Evolutionary conservation across 2,113 vertebrate genomes (phyloP).

Genomic region (Periophthalmodon schlosseri): DNA sequence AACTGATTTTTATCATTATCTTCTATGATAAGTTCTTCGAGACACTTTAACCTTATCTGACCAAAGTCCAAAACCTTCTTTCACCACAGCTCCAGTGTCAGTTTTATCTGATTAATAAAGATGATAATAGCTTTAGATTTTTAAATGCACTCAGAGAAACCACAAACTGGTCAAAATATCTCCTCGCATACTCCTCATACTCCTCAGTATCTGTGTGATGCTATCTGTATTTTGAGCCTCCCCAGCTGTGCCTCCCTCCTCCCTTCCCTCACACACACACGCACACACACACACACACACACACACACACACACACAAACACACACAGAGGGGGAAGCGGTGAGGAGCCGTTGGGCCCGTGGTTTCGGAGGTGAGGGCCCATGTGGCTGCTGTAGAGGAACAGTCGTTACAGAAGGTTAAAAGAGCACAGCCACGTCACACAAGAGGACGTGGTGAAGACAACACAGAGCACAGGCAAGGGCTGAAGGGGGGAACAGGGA

Average conservation of each 20-base stretch:
- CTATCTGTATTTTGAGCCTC: conserved; percentile 73
- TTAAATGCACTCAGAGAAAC: neutral
- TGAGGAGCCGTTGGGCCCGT: conserved; percentile 87
- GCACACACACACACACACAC: conserved; percentile 14
- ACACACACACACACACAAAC: neutral
- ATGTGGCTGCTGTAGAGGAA: conserved; percentile 91
- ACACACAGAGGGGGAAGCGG: conserved; percentile 88
- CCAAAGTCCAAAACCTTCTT: neutral
- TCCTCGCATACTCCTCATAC: conserved; percentile 31
- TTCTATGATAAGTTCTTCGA: neutral
- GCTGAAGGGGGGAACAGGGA: neutral
- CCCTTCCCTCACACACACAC: neutral
- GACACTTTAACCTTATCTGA: neutral
- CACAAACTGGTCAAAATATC: conserved; percentile 3
- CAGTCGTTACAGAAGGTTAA: conserved; percentile 83
- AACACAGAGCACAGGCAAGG: neutral
- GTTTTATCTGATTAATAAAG: conserved; percentile 46
- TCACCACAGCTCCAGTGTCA: neutral
- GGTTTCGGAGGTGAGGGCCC: conserved; percentile 88
- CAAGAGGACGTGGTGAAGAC: conserved; percentile 20
- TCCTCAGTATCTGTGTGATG: conserved; percentile 73
- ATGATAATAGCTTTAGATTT: neutral
- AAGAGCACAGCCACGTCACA: conserved; percentile 21
- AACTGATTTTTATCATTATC: too few relatives aligned
- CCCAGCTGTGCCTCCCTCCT: conserved; percentile 59